A percentile compares a stretch with the other conserved stretches of the same genome.
phyloP scores from a whole-genome alignment of 1,140 invertebrate genomes.

The Philaenus spumarius region DNA sequence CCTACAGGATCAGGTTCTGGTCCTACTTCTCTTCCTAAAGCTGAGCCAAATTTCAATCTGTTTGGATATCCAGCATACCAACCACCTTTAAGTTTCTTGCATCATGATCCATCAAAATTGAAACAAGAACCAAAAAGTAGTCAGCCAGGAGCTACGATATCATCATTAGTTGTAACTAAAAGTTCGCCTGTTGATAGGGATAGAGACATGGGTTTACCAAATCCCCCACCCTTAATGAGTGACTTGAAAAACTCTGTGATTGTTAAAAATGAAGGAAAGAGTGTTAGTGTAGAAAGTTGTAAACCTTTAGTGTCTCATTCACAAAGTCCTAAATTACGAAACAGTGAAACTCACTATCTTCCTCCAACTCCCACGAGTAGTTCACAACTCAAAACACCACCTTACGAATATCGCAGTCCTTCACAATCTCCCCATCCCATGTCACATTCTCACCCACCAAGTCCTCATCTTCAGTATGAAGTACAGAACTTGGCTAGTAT shows the following conservation, averaged over 20 bases:
- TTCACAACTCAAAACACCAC: slow-evolving; percentile 36
- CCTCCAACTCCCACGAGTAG: slow-evolving; percentile 41
- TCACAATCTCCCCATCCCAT: slow-evolving; percentile 43
- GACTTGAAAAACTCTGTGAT: slow-evolving; percentile 70
- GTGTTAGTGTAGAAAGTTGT: slow-evolving; percentile 42
- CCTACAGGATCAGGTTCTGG: not conserved
- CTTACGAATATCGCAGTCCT: slow-evolving; percentile 50
- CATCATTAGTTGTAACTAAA: slow-evolving; percentile 38
- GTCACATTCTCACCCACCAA: slow-evolving; percentile 12
- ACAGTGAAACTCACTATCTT: slow-evolving; percentile 48
- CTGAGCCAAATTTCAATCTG: slow-evolving; percentile 64
- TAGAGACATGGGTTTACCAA: slow-evolving; percentile 48
- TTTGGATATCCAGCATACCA: slow-evolving; percentile 63
- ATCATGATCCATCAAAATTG: slow-evolving; percentile 43
- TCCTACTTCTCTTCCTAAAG: slow-evolving; percentile 51
- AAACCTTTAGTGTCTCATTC: slow-evolving; percentile 50
- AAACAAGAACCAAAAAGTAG: slow-evolving; percentile 32
- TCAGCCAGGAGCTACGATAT: slow-evolving; percentile 38
- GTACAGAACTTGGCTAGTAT: slow-evolving; percentile 28
- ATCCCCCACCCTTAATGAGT: slow-evolving; percentile 51
- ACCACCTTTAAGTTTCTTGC: slow-evolving; percentile 39
- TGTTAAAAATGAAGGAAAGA: slow-evolving; percentile 62
- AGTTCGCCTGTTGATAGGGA: slow-evolving; percentile 40
- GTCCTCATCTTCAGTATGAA: slow-evolving; percentile 20
- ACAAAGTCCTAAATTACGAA: slow-evolving; percentile 51